Percentiles rank a stretch among this genome's conserved stretches.
These are phyloP conservation scores for Andrena trimmerana DNA, from an alignment of 2,888 invertebrate species.

Conservation along the genomic window DNA sequence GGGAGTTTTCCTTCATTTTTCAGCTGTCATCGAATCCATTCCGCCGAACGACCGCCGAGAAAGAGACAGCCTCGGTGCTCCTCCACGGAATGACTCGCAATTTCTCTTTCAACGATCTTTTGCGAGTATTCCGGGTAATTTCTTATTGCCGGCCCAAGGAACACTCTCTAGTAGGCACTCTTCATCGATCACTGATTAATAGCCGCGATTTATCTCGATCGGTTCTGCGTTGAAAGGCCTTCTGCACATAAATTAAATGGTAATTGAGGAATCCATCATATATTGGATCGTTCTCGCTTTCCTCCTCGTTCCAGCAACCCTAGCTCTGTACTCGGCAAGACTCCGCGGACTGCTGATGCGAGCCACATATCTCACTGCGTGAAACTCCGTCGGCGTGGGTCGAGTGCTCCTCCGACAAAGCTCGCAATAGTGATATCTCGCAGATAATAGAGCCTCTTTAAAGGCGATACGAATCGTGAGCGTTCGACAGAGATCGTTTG, in stretches of 20 bases:
- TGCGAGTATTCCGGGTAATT: background rate
- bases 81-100: constrained; percentile 5
- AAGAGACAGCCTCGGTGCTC: background rate
- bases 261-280: constrained; percentile 28
- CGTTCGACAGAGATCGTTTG: constrained; percentile 18
- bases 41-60: background rate
- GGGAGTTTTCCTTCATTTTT: constrained; percentile 53
- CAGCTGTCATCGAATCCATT: constrained; percentile 41
- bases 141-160: background rate
- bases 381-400: constrained; percentile 1
- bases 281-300: constrained; percentile 2
- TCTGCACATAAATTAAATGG: background rate
- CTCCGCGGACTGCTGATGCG: background rate
- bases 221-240: constrained; percentile 1
- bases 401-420: background rate
- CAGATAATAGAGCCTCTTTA: constrained; percentile 30
- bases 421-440: background rate
- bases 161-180: background rate
- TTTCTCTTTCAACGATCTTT: background rate
- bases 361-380: constrained; percentile 15
- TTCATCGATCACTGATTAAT: constrained; percentile 10
- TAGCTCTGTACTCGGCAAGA: background rate
- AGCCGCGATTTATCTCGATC: constrained; percentile 6
- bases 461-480: constrained; percentile 7
- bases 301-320: background rate